Conservation (phyloP, 2,797 vertebrate genomes). For the Uromys caudimaculatus region DNA sequence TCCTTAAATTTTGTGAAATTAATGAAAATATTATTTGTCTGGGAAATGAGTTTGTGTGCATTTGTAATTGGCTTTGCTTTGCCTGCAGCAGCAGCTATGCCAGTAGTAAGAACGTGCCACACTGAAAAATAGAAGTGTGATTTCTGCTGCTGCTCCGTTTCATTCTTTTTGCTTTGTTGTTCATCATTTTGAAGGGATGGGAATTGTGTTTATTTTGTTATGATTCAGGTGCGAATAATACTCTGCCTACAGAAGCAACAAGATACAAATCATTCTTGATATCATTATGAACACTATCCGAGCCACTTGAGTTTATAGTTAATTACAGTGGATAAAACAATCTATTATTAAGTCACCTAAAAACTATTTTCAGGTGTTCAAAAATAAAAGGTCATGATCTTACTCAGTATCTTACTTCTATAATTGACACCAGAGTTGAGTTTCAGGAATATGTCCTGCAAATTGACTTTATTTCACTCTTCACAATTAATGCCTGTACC, state of each 20-base stretch:
- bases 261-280: background rate
- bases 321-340: constrained; percentile 7
- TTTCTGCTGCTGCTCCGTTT: constrained; percentile 80
- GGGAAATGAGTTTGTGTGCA: constrained; percentile 42
- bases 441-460: background rate
- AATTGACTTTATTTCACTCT: background rate
- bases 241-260: background rate
- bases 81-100: constrained; percentile 75
- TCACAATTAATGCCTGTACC: background rate
- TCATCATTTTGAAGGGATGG: constrained; percentile 62
- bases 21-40: constrained; percentile 71
- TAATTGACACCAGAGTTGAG: background rate
- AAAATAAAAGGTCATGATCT: background rate
- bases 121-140: constrained; percentile 83
- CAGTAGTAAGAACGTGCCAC: constrained; percentile 72
- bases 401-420: background rate
- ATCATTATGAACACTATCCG: background rate
- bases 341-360: background rate
- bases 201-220: constrained; percentile 44
- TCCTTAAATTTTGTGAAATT: constrained; percentile 59
- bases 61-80: constrained; percentile 76
- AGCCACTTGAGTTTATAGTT: constrained; percentile 19
- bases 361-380: background rate
- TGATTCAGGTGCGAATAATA: background rate
- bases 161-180: background rate